A percentile compares a stretch with the other conserved stretches of the same genome.
These are phyloP conservation scores for Acrocyrtus sp. DNA, from an alignment of 2,888 invertebrate genomes.

Conservation along the genomic window DNA sequence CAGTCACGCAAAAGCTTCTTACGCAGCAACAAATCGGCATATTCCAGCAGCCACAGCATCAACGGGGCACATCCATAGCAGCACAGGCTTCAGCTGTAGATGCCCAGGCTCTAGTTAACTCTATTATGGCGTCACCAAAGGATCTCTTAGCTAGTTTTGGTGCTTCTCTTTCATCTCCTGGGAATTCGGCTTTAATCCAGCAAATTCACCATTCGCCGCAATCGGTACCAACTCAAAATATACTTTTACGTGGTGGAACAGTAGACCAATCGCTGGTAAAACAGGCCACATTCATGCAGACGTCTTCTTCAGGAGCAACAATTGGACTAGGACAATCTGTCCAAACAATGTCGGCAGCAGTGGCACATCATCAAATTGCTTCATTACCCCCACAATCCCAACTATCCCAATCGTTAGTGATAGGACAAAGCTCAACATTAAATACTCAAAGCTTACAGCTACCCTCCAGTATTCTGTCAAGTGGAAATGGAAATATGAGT, in stretches of 20 bases:
- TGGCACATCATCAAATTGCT: slow-evolving; percentile 20
- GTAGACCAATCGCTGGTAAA: background rate
- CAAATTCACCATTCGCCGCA: slow-evolving; percentile 6
- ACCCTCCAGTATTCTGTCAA: slow-evolving; percentile 27
- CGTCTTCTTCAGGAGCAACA: background rate
- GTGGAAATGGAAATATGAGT: background rate
- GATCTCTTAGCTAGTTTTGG: slow-evolving; percentile 27
- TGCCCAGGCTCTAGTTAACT: slow-evolving; percentile 28
- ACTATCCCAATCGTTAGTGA: slow-evolving; percentile 11
- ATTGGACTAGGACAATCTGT: too few relatives aligned
- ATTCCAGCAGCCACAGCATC: slow-evolving; percentile 19
- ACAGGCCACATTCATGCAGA: background rate
- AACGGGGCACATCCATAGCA: slow-evolving; percentile 20
- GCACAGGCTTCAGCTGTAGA: slow-evolving; percentile 5
- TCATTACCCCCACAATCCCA: background rate
- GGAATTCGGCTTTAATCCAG: background rate
- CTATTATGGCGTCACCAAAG: slow-evolving; percentile 25
- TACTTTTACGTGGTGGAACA: too few relatives aligned
- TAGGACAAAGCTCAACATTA: slow-evolving; percentile 26
- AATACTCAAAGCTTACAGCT: slow-evolving; percentile 42
- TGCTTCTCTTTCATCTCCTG: too few relatives aligned
- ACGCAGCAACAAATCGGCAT: slow-evolving; percentile 15
- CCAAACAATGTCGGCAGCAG: too few relatives aligned
- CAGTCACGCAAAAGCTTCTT: slow-evolving; percentile 18
- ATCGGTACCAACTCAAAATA: too few relatives aligned